Evolutionary conservation across 37 sponge, comb jelly and placozoan species (phyloP), one percentile per base, ranked within the genome.

Genomic region (Lycopodina hypogea): DNA sequence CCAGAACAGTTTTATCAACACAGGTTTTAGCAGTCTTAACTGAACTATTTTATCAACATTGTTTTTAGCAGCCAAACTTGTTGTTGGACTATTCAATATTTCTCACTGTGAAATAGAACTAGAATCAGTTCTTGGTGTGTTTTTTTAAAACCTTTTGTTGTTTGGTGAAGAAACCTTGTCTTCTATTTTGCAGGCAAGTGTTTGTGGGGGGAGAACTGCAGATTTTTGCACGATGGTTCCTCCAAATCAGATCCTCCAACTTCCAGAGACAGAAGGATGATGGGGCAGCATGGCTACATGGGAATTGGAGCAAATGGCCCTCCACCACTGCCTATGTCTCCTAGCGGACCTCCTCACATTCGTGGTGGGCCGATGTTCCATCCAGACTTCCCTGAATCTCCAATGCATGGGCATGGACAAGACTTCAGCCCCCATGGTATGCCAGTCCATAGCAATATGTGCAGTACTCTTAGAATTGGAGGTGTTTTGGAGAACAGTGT

Each of bases 181-280:
- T 30, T 66, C 67, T 17, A 3, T n/a, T 34, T 1, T 33, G 6
- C 68, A 86, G 87, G 87, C 2, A 75, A 76, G 28, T 87, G 87
- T 40, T 69, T 56, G 15, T 87, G 87, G 87, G 87, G 87, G n/a
- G 51, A 34, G 15, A 74, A 76, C 35, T 87, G 87, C 68, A 58
- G 87, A 48, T 87, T 87, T 41, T 26, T 67, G 58, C 81, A 87
- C 81, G 71, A 61, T 3, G 18, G 66, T 1, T 57, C 66, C 21
- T 18, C 74, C 22, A 75, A 57, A 3, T 18, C 35, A 9, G 42
- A 76, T 19, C 74, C 7, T 52, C n/a, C n/a, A n/a, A n/a, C n/a
- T n/a, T 42, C 55, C 36, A 73, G 42, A 33, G 56, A 35, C 74
- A 17, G 56, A 8, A 56, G 23, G 18, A 34, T 53, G n/a, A 73